Conservation (phyloP, 2,888 invertebrate genomes). For the Chironomus tentans region DNA sequence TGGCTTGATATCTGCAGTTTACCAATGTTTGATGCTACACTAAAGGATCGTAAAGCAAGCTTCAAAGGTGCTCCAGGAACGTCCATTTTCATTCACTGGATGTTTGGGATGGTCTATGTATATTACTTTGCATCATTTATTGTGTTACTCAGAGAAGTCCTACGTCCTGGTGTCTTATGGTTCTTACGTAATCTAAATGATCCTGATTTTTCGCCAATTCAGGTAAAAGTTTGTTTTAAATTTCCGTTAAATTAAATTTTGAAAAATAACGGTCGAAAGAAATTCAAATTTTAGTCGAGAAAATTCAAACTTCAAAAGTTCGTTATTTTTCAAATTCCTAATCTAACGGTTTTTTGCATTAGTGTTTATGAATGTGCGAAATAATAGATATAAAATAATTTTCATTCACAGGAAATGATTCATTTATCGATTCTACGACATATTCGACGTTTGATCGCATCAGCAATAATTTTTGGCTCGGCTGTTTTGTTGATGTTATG, state of each 20-base stretch:
- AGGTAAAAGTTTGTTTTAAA: constrained; percentile 47
- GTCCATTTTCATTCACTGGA: constrained; percentile 97
- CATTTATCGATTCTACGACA: constrained; percentile 89
- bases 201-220: constrained; percentile 98
- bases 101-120: constrained; percentile 97
- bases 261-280: too few relatives aligned
- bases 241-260: too few relatives aligned
- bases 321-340: too few relatives aligned
- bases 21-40: constrained; percentile 79
- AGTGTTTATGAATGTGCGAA: too few relatives aligned
- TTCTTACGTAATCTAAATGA: constrained; percentile 96
- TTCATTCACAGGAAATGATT: constrained; percentile 75
- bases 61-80: constrained; percentile 90
- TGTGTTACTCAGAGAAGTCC: constrained; percentile 79
- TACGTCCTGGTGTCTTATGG: constrained; percentile 96
- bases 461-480: constrained; percentile 91
- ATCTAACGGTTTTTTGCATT: too few relatives aligned
- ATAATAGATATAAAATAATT: too few relatives aligned
- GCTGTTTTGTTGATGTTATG: constrained; percentile 93
- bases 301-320: background rate
- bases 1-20: constrained; percentile 98
- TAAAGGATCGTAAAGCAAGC: constrained; percentile 78
- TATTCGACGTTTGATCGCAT: constrained; percentile 79
- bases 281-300: background rate
- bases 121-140: constrained; percentile 99